Base-by-base conservation (phyloP, 2,797 vertebrate genomes). In the Zalophus californianus region DNA sequence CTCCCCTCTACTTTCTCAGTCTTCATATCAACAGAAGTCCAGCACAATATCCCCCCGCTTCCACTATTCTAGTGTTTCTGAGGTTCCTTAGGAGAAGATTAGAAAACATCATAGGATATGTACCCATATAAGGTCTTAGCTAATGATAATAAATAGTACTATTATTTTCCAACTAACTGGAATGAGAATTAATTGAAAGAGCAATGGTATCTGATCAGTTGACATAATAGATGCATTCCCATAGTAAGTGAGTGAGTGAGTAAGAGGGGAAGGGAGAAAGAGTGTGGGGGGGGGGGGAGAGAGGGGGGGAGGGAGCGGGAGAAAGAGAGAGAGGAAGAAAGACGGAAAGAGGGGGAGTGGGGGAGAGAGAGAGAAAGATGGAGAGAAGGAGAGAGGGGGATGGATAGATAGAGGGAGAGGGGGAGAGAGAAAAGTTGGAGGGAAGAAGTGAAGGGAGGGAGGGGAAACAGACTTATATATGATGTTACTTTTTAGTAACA, bases 141-240 rank as follows among this genome's bases (percentile, higher is more conserved):
- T 86, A 82, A 62, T 29, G 20, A 79, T 27, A 20, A 88, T 62
- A 78, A 80, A 44, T 0, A 66, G 11, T 68, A 3, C 38, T 88
- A 90, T 23, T 50, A 73, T 58, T 94, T 90, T 92, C 16, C 41
- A 90, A 94, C 32, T 41, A 70, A 70, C 27, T 44, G 48, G 18
- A 80, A 50, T 44, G 27, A 88, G 8, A 60, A 66, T 0, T 44
- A 52, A 58, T 0, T 44, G 35, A 84, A 41, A 38, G 38, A 60
- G 4, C 5, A n/a, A 83, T 25, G 25, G 8, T 6, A 80, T 35
- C 23, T 50, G 48, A 86, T 5, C 32, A 83, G 13, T 7, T 13
- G 25, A 85, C 50, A 56, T 0, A 7, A 38, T 3, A 44, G 50
- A 56, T 32, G 11, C 27, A 38, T 5, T 62, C 50, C 54, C 77